Base-by-base conservation (phyloP, 2,113 vertebrate genomes). In the Ageneiosus marmoratus region DNA sequence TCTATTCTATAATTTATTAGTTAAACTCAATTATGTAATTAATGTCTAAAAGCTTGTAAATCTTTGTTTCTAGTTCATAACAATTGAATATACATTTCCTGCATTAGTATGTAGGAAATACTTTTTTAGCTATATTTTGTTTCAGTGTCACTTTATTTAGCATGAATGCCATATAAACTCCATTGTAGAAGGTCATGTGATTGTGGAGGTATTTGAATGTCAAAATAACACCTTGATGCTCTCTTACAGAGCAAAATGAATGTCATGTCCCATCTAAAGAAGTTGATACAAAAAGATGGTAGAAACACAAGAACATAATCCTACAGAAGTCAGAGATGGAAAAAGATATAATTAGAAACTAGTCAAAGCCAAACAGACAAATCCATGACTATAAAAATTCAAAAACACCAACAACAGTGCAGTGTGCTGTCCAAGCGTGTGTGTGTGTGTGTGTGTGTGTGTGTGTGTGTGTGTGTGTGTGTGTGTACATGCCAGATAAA, bases 261-360 rank as follows among this genome's bases (percentile, higher is more conserved):
- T 44, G 37, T 70, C 11, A n/a, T 13, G 41, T 41, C 24, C 56
- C 34, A 15, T 27, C 7, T 56, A 29, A 53, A 81, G 79, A 72
- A 46, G 51, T 55, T 18, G 11, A 55, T 46, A 16, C 16, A 13
- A 20, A 56, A 12, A 27, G 53, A 44, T 46, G 55, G 51, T 56
- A 29, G 37, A 50, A 73, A 55, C 41, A 13, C 51, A 37, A 58
- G 67, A 44, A 44, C 50, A 69, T 72, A 41, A 80, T 80, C 79
- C 32, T 56, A 27, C 65, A 37, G 62, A 48, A 67, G 60, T 44
- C 62, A 58, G 1, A 13, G 11, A n/a, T n/a, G 24, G 51, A 72
- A 69, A 72, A 55, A 72, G 51, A 73, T n/a, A 72, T 81, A 55
- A 56, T 60, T 58, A 58, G 67, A 81, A 81, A 73, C 80, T 18